Percentiles rank a stretch among this genome's conserved stretches.
Evolutionary conservation across 1,140 invertebrate genomes (phyloP).

Genomic region (Rhyzopertha dominica): DNA sequence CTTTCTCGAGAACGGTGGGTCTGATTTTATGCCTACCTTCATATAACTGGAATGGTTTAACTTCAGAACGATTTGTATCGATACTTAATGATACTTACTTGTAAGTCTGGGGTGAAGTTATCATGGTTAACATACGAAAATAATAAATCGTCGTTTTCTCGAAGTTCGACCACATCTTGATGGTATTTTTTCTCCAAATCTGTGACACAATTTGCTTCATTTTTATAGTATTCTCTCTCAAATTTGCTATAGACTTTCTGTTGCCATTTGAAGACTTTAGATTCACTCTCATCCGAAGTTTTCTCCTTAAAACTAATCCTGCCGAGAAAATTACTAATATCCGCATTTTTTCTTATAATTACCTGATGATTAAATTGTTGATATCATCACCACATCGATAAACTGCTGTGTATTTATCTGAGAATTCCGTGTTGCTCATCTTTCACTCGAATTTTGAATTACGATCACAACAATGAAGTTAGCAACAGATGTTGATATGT

Average conservation of each 20-base stretch:
- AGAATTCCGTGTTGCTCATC: conserved; percentile 6
- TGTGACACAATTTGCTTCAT: conserved; percentile 35
- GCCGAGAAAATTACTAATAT: conserved; percentile 1
- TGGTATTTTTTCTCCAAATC: conserved; percentile 37
- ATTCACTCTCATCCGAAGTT: conserved; percentile 11
- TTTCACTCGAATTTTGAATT: conserved; percentile 5
- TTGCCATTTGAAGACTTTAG: conserved; percentile 35
- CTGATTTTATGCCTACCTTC: too few species aligned
- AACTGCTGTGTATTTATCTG: conserved; percentile 29
- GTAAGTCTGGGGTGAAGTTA: conserved; percentile 12
- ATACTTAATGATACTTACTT: too few species aligned
- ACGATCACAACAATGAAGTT: conserved; percentile 20
- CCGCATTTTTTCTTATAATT: conserved; percentile 8
- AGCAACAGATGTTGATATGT: too few species aligned
- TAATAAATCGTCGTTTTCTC: conserved; percentile 15
- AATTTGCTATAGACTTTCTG: conserved; percentile 35
- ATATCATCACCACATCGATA: conserved; percentile 34
- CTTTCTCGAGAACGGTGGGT: too few species aligned
- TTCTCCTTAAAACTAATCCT: conserved; percentile 23
- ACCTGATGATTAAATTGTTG: conserved; percentile 35
- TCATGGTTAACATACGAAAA: conserved; percentile 32
- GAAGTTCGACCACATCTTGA: conserved; percentile 20
- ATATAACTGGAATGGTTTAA: too few species aligned
- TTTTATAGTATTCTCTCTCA: conserved; percentile 31
- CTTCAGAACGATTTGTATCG: too few species aligned